Conservation (phyloP, 2,797 vertebrate genomes). For the Okamejei kenojei region DNA sequence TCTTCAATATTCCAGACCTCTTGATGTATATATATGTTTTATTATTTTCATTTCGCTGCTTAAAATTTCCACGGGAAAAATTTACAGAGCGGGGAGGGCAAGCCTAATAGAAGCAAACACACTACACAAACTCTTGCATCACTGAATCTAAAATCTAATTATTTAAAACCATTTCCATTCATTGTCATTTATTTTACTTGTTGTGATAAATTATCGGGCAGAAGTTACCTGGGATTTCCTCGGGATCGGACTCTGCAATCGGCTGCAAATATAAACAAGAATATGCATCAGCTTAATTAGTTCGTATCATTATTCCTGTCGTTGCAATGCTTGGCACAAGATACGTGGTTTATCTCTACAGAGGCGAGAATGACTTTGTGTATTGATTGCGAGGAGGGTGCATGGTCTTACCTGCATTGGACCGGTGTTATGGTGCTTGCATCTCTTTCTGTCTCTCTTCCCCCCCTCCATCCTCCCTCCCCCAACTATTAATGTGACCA, state of each 20-base stretch:
- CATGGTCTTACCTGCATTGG: constrained; percentile 29
- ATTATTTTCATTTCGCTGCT: neutral
- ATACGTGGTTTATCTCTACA: neutral
- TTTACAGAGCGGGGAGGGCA: neutral
- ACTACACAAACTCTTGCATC: neutral
- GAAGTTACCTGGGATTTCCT: neutral
- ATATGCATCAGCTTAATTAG: neutral
- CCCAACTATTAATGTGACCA: neutral
- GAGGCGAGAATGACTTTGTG: neutral
- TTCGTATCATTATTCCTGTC: neutral
- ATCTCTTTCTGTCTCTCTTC: constrained; percentile 3
- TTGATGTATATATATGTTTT: neutral
- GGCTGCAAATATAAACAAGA: constrained; percentile 21
- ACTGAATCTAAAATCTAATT: neutral
- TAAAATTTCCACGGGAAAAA: neutral
- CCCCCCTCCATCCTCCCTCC: neutral
- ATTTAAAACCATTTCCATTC: neutral
- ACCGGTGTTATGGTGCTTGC: constrained; percentile 15
- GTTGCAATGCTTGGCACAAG: neutral
- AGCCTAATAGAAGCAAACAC: neutral
- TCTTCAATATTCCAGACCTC: neutral
- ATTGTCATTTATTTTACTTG: neutral
- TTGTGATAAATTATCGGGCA: neutral
- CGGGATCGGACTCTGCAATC: neutral
- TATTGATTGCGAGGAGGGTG: neutral